Conservation (phyloP, 2,113 vertebrate genomes). For the Chauna torquata region DNA sequence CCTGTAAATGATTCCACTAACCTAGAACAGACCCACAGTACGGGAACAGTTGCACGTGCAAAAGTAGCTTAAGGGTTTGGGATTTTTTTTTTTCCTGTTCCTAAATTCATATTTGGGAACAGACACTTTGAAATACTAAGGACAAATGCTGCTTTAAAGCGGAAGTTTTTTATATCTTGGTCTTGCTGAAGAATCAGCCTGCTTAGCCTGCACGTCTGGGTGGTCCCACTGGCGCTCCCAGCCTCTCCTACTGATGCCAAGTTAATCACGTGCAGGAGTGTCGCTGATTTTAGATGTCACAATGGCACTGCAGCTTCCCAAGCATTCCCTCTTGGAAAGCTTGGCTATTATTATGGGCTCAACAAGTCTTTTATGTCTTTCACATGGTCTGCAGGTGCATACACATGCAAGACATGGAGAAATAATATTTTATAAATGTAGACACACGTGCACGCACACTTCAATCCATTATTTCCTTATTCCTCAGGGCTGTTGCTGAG, state of each 20-base stretch:
- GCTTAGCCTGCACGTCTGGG: not conserved
- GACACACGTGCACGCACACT: not conserved
- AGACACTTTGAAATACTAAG: not conserved
- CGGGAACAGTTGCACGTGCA: not conserved
- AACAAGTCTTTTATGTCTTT: not conserved
- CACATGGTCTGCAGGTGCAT: fast-evolving
- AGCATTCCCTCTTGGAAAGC: conserved; percentile 8
- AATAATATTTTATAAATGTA: not conserved
- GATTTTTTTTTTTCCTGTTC: not conserved
- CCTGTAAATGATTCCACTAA: conserved; percentile 8
- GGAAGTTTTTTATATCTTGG: not conserved
- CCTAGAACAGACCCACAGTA: conserved; percentile 3
- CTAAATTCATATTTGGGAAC: not conserved
- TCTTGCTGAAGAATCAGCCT: not conserved
- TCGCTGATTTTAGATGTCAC: not conserved
- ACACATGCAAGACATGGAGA: not conserved
- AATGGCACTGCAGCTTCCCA: not conserved
- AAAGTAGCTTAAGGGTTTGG: not conserved
- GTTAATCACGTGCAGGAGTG: not conserved
- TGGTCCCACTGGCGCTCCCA: not conserved
- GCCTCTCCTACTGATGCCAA: not conserved
- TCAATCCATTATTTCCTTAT: not conserved
- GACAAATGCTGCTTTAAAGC: not conserved
- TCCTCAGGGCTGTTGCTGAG: not conserved
- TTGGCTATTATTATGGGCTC: not conserved